Conservation (phyloP, 2,113 vertebrate species). For the western clawed frog (Xenopus tropicalis) region UCB_Xtro_10.0 CM004443.2:127771501-127772000, state of each 20-base stretch:
- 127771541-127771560: neutral
- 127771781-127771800: no score
- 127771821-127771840: no score
- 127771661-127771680: conserved; percentile 72
- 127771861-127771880: no score
- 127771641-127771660: conserved; percentile 72
- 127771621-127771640: conserved; percentile 71
- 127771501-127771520: conserved; percentile 11
- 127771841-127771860: no score
- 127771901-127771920: no score
- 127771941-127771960: no score
- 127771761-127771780: no score
- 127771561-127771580: conserved; percentile 47
- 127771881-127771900: no score
- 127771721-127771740: conserved; percentile 1
- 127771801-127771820: no score
- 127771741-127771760: neutral
- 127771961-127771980: no score
- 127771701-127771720: conserved; percentile 49
- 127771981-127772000: no score
- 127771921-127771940: no score
- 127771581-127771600: conserved; percentile 62
- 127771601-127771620: conserved; percentile 61
- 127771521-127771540: neutral
- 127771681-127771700: conserved; percentile 71